These are phyloP conservation scores for Sandelia bainsii DNA, from an alignment of 2,797 vertebrate genomes.

Conservation along the genomic window DNA sequence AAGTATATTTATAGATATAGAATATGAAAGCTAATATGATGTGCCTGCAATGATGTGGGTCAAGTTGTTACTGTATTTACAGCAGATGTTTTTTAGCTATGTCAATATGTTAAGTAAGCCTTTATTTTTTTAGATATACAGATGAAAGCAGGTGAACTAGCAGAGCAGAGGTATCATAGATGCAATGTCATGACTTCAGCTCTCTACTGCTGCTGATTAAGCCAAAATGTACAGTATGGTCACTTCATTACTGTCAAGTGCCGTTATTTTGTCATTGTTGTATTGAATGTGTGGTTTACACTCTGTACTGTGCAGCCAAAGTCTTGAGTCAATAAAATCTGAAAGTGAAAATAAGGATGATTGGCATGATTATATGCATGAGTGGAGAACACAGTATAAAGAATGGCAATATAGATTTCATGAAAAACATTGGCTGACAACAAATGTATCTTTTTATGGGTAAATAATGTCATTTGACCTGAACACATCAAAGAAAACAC, in stretches of 20 bases:
- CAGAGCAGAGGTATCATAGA: no score
- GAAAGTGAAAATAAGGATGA: not conserved
- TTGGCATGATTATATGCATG: not conserved
- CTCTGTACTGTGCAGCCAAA: not conserved
- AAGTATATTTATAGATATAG: no score
- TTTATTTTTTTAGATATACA: no score
- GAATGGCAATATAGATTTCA: no score
- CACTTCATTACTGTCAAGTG: not conserved
- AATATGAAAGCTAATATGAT: no score
- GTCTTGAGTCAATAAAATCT: not conserved
- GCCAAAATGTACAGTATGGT: not conserved
- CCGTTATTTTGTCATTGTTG: not conserved
- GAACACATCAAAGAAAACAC: constrained; percentile 5
- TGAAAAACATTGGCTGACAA: no score
- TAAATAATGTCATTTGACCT: not conserved
- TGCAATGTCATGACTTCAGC: not conserved
- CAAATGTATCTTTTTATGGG: no score
- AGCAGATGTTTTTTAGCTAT: no score
- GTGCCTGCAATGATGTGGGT: no score
- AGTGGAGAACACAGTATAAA: not conserved
- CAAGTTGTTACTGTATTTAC: no score
- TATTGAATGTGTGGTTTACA: not conserved
- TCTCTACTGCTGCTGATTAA: not conserved
- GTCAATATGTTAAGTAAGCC: no score
- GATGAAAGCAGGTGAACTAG: no score